These are phyloP conservation scores for Vanacampus margaritifer DNA, from an alignment of 2,113 vertebrate species.

Conservation along the genomic window DNA sequence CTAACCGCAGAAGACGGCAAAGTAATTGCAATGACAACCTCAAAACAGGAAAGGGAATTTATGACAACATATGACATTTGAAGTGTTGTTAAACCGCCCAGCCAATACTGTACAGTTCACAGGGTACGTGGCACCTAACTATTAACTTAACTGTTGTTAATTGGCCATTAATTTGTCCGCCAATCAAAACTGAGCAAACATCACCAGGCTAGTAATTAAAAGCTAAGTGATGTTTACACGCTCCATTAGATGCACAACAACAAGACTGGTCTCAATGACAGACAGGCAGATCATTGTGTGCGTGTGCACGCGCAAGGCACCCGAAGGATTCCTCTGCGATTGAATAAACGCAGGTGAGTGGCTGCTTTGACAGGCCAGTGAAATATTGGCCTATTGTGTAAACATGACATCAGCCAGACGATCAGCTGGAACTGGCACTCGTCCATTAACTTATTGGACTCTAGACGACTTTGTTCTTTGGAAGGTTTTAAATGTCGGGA, in stretches of 20 bases:
- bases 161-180: neutral
- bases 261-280: constrained; percentile 45
- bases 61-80: neutral
- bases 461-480: constrained; percentile 14
- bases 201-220: neutral
- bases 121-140: no score
- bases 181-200: neutral
- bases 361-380: constrained; percentile 66
- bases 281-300: constrained; percentile 23
- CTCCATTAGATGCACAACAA: constrained; percentile 14
- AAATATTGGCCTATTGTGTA: constrained; percentile 73
- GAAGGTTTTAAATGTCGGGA: neutral
- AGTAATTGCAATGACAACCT: no score
- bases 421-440: constrained; percentile 66
- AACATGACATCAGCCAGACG: constrained; percentile 72
- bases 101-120: neutral
- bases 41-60: neutral
- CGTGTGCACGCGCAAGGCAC: constrained; percentile 12
- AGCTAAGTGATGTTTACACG: neutral
- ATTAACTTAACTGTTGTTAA: neutral
- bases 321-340: constrained; percentile 63
- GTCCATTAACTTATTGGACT: constrained; percentile 56
- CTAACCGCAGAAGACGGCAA: no score
- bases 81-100: neutral
- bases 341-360: constrained; percentile 74